Percentiles rank a stretch among this genome's conserved stretches.
Evolutionary conservation across 1,140 invertebrate genomes (phyloP).

Genomic region (Macrotrachela quadricornifera): DNA sequence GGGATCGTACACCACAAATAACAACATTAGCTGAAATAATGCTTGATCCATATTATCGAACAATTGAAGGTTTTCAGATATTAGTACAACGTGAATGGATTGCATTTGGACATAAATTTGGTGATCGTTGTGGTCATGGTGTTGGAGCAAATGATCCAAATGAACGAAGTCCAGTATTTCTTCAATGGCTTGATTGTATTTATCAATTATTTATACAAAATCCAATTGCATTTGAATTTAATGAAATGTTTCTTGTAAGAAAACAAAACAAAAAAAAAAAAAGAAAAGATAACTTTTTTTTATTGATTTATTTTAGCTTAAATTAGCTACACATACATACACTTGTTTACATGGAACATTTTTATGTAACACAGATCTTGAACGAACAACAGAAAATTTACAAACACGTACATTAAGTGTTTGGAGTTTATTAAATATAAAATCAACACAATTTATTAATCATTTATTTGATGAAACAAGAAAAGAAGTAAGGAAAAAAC

Average conservation of each 20-base stretch:
- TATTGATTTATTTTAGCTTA: conserved; percentile 35
- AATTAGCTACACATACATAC: conserved; percentile 76
- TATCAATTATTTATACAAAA: conserved; percentile 72
- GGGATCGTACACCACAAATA: conserved; percentile 86
- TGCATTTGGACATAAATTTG: conserved; percentile 89
- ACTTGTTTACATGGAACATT: conserved; percentile 91
- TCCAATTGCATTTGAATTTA: conserved; percentile 82
- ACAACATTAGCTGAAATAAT: conserved; percentile 66
- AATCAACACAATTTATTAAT: not conserved
- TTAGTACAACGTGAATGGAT: conserved; percentile 82
- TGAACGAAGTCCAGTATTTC: conserved; percentile 79
- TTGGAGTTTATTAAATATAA: conserved; percentile 4
- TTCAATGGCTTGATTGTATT: conserved; percentile 90
- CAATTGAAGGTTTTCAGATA: conserved; percentile 70
- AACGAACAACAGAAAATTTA: not conserved
- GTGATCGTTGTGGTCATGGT: conserved; percentile 68
- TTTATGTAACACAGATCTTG: conserved; percentile 35
- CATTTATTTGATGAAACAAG: not conserved
- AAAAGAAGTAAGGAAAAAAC: not conserved
- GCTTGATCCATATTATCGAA: conserved; percentile 75
- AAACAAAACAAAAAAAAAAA: not conserved
- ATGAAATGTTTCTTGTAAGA: conserved; percentile 50
- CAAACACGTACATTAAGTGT: conserved; percentile 2
- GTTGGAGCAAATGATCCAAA: conserved; percentile 59
- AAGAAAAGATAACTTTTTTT: conserved; percentile 1